Evolutionary conservation across 2,797 vertebrate genomes (phyloP), one percentile per base, ranked within the genome.

Genomic region (Natrix natrix): DNA sequence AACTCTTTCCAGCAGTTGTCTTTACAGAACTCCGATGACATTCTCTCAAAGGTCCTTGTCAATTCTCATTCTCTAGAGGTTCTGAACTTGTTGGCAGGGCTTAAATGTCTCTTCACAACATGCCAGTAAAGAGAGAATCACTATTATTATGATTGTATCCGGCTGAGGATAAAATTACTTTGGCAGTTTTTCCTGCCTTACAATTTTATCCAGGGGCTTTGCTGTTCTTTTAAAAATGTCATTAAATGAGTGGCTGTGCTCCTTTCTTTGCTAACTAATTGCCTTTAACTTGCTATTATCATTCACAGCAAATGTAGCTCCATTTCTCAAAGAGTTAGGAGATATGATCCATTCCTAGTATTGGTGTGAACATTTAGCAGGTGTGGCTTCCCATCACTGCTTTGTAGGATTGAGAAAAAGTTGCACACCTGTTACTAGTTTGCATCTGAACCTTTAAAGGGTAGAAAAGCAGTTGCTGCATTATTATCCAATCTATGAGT

Each of bases 141-240:
- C 32, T 91, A 59, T 88, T 91, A 90, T 91, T 91, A 74, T 74
- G 63, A 88, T 88, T 69, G 48, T 83, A 37, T 48, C 32, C n/a
- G 57, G 55, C 54, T 93, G 86, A 91, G n/a, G 66, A 88, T 32
- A 91, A 93, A 54, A 88, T 93, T 89, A 83, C 66, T 22, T 91
- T 93, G 66, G 86, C n/a, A 56, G 48, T 56, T 91, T 78, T 8
- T 78, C 52, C 12, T 61, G 56, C 22, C 24, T 86, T 91, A 37
- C 61, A 83, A 91, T 55, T 32, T 87, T 48, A 78, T 26, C 69
- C 48, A 37, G 16, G 66, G 88, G 89, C 13, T n/a, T n/a, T 54
- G 48, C 60, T 28, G 26, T 17, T 28, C 69, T 48, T 16, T 52
- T 55, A 4, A 28, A 56, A 57, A 59, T 88, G 28, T 7, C 52